Conservation (phyloP, 1,140 invertebrate genomes). For the Brachionus sp. region DNA sequence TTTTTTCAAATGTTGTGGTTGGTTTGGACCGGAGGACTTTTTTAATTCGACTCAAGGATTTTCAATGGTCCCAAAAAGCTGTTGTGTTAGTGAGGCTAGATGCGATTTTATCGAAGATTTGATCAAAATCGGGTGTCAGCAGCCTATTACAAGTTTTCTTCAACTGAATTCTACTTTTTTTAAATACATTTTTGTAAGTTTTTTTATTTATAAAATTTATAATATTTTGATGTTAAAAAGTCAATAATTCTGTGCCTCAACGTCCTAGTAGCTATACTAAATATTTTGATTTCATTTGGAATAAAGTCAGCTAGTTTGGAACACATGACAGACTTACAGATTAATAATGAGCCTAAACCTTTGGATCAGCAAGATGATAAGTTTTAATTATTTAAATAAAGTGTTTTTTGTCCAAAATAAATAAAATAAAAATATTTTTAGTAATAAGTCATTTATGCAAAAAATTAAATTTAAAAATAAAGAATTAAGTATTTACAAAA, state of each 20-base stretch:
- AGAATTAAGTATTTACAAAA: too few relatives aligned
- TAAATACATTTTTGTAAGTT: background rate
- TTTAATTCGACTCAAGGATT: background rate
- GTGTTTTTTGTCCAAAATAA: too few relatives aligned
- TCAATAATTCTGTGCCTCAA: background rate
- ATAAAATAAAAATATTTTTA: too few relatives aligned
- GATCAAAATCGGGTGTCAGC: background rate
- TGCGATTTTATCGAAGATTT: background rate
- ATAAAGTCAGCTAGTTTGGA: background rate
- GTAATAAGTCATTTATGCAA: too few relatives aligned
- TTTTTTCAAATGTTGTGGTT: constrained; percentile 14
- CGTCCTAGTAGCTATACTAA: background rate
- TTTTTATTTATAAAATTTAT: background rate
- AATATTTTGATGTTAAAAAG: background rate
- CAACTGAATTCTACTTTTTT: background rate
- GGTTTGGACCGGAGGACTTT: background rate
- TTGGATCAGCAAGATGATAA: too few relatives aligned
- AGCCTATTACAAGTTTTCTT: background rate
- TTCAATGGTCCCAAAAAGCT: background rate
- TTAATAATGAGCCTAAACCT: too few relatives aligned
- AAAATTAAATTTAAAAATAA: too few relatives aligned
- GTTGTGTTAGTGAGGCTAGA: background rate
- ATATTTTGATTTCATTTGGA: background rate
- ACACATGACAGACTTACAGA: too few relatives aligned
- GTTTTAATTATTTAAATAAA: too few relatives aligned